A percentile compares a stretch with the other conserved stretches of the same genome.
Evolutionary conservation across 2,797 vertebrate genomes (phyloP).

Genomic region (Rhinichthys osculus): DNA sequence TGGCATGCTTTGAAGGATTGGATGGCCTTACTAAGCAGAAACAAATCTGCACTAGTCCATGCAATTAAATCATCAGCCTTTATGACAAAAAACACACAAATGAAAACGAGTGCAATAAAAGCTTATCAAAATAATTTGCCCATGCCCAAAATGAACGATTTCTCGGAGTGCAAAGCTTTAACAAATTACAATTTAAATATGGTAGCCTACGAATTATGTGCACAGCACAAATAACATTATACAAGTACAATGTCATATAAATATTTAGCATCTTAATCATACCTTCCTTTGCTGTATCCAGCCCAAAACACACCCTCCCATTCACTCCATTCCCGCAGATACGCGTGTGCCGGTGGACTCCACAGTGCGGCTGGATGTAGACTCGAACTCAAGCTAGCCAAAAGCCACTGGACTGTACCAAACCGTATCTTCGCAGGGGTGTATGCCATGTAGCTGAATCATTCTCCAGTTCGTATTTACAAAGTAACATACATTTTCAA

Average conservation of each 20-base stretch:
- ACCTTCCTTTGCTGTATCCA: constrained; percentile 13
- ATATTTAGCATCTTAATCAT: not conserved
- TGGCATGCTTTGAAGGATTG: not conserved
- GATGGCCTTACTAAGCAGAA: constrained; percentile 1
- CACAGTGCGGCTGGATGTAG: constrained; percentile 40
- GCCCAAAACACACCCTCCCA: constrained; percentile 18
- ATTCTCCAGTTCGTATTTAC: not conserved
- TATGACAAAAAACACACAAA: not conserved
- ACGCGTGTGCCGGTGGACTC: constrained; percentile 9
- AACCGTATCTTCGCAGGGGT: not conserved
- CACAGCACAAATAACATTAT: not conserved
- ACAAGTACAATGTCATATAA: not conserved
- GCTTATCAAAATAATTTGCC: not conserved
- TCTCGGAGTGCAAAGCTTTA: not conserved
- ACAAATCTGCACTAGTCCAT: not conserved
- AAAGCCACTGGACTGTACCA: constrained; percentile 70
- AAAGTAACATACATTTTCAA: not conserved
- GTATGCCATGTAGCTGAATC: rapidly evolving
- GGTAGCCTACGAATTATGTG: not conserved
- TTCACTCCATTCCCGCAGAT: constrained; percentile 50
- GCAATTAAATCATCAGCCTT: not conserved
- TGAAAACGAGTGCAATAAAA: not conserved
- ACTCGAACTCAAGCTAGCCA: constrained; percentile 63
- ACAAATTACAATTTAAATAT: not conserved
- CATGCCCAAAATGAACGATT: not conserved